A percentile compares a stretch with the other conserved stretches of the same genome.
phyloP scores from a whole-genome alignment of 1,140 invertebrate species.

The Homarus americanus region DNA sequence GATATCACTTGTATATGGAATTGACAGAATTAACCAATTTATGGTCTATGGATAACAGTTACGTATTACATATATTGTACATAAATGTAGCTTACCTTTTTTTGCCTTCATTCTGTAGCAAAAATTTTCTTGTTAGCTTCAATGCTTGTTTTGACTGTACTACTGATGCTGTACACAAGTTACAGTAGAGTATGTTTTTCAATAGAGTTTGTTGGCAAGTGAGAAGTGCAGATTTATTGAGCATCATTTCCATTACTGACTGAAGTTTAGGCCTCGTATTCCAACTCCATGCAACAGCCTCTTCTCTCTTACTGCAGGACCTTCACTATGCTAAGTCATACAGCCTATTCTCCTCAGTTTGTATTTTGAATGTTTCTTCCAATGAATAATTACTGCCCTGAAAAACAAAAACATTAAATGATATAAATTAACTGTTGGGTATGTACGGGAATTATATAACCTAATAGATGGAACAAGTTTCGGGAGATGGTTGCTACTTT shows the following conservation, averaged over 20 bases:
- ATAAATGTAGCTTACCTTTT: not conserved
- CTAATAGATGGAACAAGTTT: too few relatives aligned
- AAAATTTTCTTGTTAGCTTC: not conserved
- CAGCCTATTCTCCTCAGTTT: not conserved
- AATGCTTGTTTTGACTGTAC: not conserved
- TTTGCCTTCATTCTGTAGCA: conserved; percentile 2
- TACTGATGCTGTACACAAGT: not conserved
- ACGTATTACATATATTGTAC: not conserved
- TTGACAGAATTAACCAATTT: too few relatives aligned
- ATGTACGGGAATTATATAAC: too few relatives aligned
- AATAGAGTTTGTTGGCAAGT: not conserved
- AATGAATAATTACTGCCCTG: not conserved
- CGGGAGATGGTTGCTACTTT: too few relatives aligned
- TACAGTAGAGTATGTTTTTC: not conserved
- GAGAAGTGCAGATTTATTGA: not conserved
- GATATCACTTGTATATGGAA: too few relatives aligned
- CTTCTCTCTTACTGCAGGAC: not conserved
- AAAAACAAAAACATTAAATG: too few relatives aligned
- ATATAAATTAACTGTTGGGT: too few relatives aligned
- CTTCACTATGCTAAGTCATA: not conserved
- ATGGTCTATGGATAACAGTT: too few relatives aligned
- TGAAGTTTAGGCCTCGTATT: too few relatives aligned
- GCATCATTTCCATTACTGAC: not conserved
- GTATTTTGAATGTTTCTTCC: not conserved
- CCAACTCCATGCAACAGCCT: not conserved